Evolutionary conservation across 1,140 invertebrate species (phyloP), one percentile per base, ranked within the genome.

Genomic region (Drosophila serrata): DNA sequence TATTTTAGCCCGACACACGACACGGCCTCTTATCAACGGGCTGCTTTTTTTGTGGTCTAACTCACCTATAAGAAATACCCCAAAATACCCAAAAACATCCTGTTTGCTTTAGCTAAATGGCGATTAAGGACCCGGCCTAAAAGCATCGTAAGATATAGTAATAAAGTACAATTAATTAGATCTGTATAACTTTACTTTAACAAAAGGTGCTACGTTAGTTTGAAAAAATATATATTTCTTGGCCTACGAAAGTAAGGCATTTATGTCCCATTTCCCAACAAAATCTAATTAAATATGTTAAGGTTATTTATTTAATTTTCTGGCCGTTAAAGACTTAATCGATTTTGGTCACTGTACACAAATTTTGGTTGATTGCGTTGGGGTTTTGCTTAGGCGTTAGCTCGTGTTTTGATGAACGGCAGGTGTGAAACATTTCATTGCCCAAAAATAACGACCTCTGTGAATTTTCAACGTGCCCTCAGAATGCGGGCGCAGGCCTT

Each of bases 371-470:
- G 29, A 31, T 56, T 29, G 42, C 13, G 8, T 7, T 15, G 35
- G n/a, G 5, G 27, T 35, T 11, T 24, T 15, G 13, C 13, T 31
- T 1, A 40, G 31, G 31, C 17, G 45, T 60, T 22, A n/a, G 49
- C 49, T 22, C 19, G 63, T 55, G 15, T 55, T 76, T 76, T 77
- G 73, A 77, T 17, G 48, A 68, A 60, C 42, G 62, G 62, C 63
- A 68, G 74, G 74, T 77, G 74, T 77, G 74, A 77, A 77, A 58
- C 74, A 69, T 68, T 77, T 77, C 74, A 77, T 48, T 77, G 74
- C 43, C 74, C 48, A 33, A 77, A 77, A 77, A 60, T 77, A 77
- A 76, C 62, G 62, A 77, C 73, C 63, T 55, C 46, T 55, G 65
- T 60, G 48, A 59, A 53, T 56, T 75, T 74, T 56, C 57, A 63